Evolutionary conservation across 2,113 vertebrate species (phyloP).

Genomic region (Meriones unguiculatus): DNA sequence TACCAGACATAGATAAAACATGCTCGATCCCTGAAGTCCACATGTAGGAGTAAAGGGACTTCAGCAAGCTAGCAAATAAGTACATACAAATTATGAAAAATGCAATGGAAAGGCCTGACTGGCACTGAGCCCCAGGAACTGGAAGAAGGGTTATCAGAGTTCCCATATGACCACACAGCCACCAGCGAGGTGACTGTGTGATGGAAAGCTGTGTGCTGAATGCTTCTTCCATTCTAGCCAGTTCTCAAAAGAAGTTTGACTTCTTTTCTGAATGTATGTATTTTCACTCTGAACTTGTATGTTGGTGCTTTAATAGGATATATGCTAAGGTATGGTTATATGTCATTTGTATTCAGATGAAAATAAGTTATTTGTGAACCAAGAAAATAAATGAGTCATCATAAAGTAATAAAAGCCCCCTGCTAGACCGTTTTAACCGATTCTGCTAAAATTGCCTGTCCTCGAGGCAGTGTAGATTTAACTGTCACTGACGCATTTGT

Average conservation of each 20-base stretch:
- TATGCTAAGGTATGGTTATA: background rate
- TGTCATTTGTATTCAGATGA: background rate
- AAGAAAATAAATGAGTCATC: background rate
- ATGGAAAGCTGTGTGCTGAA: background rate
- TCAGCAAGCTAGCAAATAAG: background rate
- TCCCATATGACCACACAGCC: background rate
- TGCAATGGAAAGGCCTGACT: background rate
- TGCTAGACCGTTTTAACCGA: background rate
- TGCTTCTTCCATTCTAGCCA: background rate
- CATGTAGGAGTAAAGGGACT: background rate
- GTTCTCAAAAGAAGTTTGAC: background rate
- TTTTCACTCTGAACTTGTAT: conserved; percentile 4
- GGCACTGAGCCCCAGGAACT: background rate
- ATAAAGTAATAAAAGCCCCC: background rate
- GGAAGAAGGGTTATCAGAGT: background rate
- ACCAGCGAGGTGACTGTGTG: background rate
- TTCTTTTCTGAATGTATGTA: background rate
- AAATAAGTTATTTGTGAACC: conserved; percentile 3
- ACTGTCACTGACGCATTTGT: background rate
- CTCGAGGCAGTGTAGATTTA: background rate
- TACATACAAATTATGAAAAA: background rate
- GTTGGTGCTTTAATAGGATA: background rate
- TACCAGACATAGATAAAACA: background rate
- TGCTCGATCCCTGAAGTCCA: background rate
- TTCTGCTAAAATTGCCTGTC: background rate